Evolutionary conservation across 1,140 invertebrate species (phyloP), one percentile per base, ranked within the genome.

Genomic region (Tribolium madens): DNA sequence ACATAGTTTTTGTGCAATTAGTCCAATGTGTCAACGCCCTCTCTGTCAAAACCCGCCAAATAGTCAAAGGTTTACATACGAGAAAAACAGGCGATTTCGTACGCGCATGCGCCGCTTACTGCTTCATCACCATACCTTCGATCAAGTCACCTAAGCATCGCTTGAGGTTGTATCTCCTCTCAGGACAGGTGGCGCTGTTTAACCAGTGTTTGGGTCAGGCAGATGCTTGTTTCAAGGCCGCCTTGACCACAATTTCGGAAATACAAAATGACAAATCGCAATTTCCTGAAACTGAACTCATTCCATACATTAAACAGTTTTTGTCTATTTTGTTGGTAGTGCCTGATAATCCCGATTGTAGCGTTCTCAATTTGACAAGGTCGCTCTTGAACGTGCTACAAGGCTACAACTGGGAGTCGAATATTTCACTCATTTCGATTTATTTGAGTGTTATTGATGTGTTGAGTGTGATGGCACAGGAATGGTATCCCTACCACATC

Each of bases 121-220:
- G 93, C 86, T 98, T 94, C 84, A 97, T 99, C 36, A 98, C 97
- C 0, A 96, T 98, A 87, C 97, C 97, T 15, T 98, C 97, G 3
- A 91, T 99, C 80, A 89, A 90, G 76, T 93, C 93, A 76, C 89
- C 92, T 4, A 89, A 92, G 75, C 89, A 89, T 15, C 91, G 94
- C 81, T 89, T 98, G 71, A 91, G 95, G 81, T 89, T 98, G 12
- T 97, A 97, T 87, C 87, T 98, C 53, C 86, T 96, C 3, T 93
- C 94, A 10, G 96, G 95, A 21, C 94, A 97, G 87, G 92, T 97
- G 47, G 96, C 97, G 17, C 87, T 98, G 64, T 88, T 94, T 15
- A 97, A 97, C 89, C 91, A 95, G 78, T 98, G 96, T 85, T 88
- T 97, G 52, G 95, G 95, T 42, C 97, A 98, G 92, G 96, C 94